Percentiles rank a stretch among this genome's conserved stretches.
These are phyloP conservation scores for Menura novaehollandiae DNA, from an alignment of 2,113 vertebrate species.

Conservation along the genomic window DNA sequence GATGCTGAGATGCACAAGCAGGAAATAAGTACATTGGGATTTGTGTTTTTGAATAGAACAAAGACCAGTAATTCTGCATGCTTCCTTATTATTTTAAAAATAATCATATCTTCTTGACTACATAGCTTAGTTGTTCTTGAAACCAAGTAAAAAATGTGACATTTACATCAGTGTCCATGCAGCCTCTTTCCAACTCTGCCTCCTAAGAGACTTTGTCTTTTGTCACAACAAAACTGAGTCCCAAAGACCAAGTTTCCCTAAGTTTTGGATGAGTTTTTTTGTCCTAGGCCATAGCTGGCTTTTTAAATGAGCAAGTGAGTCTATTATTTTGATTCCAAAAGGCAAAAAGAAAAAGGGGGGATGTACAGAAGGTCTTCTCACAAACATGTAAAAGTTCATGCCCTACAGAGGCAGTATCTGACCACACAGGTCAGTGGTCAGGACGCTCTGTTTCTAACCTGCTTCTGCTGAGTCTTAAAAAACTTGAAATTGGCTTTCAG, in stretches of 20 bases:
- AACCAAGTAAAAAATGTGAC: not conserved
- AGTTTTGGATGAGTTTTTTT: not conserved
- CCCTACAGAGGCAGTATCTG: not conserved
- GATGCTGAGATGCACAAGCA: not conserved
- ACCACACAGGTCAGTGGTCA: not conserved
- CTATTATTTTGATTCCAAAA: not conserved
- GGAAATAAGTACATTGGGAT: not conserved
- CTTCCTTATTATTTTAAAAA: not conserved
- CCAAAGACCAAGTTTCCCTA: not conserved
- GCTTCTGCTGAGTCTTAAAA: not conserved
- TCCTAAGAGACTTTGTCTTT: not conserved
- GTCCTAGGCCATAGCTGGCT: not conserved
- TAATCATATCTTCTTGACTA: not conserved
- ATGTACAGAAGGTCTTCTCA: not conserved
- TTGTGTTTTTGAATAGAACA: not conserved
- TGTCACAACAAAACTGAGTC: not conserved
- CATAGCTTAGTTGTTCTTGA: not conserved
- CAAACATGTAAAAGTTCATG: not conserved
- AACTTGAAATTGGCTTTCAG: not conserved
- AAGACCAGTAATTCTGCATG: not conserved
- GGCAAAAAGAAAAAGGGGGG: not conserved
- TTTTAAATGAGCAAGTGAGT: not conserved
- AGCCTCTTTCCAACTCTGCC: not conserved
- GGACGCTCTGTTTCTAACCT: not conserved
- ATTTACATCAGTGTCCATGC: not conserved